Percentiles rank a stretch among this genome's conserved stretches.
Conservation (phyloP, 2,113 vertebrate genomes). For the Myotis yumanensis region DNA sequence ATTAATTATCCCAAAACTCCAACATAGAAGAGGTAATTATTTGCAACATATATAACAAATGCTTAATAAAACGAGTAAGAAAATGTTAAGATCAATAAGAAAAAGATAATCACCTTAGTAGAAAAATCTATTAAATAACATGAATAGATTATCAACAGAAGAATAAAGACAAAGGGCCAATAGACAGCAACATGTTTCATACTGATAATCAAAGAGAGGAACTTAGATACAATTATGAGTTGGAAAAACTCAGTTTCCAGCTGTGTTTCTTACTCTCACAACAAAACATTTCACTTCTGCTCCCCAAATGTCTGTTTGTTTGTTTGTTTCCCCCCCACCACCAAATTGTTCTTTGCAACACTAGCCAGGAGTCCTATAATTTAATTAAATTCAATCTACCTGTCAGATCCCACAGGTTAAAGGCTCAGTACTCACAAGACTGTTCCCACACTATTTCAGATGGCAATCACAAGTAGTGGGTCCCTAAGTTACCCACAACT, state of each 20-base stretch:
- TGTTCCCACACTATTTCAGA: background rate
- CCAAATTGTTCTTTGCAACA: background rate
- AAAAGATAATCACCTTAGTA: background rate
- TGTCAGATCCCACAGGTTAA: background rate
- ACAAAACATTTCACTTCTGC: background rate
- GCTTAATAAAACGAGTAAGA: background rate
- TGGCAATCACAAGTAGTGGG: no score
- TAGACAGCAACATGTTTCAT: background rate
- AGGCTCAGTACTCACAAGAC: background rate
- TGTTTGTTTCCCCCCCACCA: background rate
- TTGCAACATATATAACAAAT: background rate
- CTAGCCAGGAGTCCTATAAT: background rate
- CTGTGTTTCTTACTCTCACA: background rate
- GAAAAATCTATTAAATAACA: constrained; percentile 15
- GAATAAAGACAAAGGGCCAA: background rate
- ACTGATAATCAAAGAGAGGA: background rate
- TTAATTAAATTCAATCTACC: background rate
- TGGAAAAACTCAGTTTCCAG: background rate
- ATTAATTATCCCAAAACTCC: background rate
- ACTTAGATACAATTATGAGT: background rate
- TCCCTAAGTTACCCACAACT: background rate
- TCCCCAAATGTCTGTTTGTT: background rate
- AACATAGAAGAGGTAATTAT: background rate
- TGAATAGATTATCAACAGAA: background rate
- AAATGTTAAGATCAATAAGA: background rate